These are phyloP conservation scores for Luperina nickerlii DNA, from an alignment of 2,888 invertebrate genomes.

Conservation along the genomic window DNA sequence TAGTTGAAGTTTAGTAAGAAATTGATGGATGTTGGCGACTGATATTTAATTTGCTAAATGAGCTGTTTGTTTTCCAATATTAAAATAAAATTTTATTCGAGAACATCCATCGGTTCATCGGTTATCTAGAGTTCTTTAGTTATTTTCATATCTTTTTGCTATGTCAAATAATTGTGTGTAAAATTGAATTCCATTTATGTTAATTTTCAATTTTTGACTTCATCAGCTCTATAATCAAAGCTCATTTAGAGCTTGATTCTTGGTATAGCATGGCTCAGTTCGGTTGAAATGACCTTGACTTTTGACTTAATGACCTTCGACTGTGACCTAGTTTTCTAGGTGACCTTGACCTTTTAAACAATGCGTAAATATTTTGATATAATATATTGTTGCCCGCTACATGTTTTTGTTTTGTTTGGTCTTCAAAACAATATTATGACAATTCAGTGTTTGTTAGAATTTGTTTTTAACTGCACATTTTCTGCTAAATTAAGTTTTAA, in stretches of 20 bases:
- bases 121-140: too few relatives aligned
- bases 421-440: background rate
- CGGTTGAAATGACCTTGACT: slow-evolving; percentile 48
- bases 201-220: background rate
- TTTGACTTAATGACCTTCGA: slow-evolving; percentile 40
- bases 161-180: background rate
- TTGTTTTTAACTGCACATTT: background rate
- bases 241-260: background rate
- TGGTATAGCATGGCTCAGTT: slow-evolving; percentile 7
- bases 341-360: slow-evolving; percentile 17
- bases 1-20: background rate
- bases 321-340: slow-evolving; percentile 36
- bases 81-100: too few relatives aligned
- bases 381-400: background rate
- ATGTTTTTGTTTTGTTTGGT: slow-evolving; percentile 7
- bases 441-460: too few relatives aligned
- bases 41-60: background rate
- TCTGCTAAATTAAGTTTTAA: background rate
- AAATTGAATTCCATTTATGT: background rate
- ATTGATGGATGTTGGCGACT: background rate
- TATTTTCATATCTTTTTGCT: background rate
- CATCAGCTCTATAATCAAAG: background rate
- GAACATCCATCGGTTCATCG: too few relatives aligned
- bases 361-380: slow-evolving; percentile 41
- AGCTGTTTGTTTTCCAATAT: too few relatives aligned